These are phyloP conservation scores for Drosophila mimetica DNA, from an alignment of 2,888 invertebrate species.

Conservation along the genomic window DNA sequence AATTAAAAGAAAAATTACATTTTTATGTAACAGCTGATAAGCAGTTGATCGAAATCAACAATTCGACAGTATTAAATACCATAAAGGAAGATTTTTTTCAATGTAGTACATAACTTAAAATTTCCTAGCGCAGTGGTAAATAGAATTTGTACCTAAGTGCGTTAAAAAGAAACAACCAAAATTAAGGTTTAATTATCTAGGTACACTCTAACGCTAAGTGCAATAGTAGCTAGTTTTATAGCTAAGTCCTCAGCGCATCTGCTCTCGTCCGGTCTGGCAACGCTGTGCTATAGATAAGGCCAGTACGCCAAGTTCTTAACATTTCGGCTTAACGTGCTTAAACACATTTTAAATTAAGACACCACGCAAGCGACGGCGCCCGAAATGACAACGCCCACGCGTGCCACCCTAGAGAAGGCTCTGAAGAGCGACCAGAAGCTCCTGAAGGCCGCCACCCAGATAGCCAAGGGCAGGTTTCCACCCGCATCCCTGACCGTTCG, in stretches of 20 bases:
- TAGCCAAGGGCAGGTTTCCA: conserved; percentile 70
- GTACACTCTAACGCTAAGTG: not conserved
- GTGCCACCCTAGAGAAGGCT: conserved; percentile 68
- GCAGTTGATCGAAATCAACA: too few relatives aligned
- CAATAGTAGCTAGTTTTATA: not conserved
- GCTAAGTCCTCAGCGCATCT: not conserved
- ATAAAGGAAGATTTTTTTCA: too few relatives aligned
- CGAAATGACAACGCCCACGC: conserved; percentile 70
- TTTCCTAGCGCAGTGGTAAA: too few relatives aligned
- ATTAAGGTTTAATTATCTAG: too few relatives aligned
- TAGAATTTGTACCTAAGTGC: too few relatives aligned
- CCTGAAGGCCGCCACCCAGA: conserved; percentile 64
- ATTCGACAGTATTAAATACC: too few relatives aligned
- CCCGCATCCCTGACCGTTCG: not conserved
- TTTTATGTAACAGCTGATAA: too few relatives aligned
- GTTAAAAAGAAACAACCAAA: too few relatives aligned
- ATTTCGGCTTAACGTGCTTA: conserved; percentile 61
- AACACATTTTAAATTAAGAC: conserved; percentile 58
- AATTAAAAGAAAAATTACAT: too few relatives aligned
- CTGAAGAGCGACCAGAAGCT: conserved; percentile 75
- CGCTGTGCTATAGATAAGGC: conserved; percentile 30
- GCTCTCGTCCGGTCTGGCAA: conserved; percentile 1
- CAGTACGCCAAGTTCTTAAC: conserved; percentile 31
- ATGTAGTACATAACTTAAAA: too few relatives aligned
- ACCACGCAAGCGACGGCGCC: conserved; percentile 49